Evolutionary conservation across 1,140 invertebrate species (phyloP).

Genomic region (Caenorhabditis latens): DNA sequence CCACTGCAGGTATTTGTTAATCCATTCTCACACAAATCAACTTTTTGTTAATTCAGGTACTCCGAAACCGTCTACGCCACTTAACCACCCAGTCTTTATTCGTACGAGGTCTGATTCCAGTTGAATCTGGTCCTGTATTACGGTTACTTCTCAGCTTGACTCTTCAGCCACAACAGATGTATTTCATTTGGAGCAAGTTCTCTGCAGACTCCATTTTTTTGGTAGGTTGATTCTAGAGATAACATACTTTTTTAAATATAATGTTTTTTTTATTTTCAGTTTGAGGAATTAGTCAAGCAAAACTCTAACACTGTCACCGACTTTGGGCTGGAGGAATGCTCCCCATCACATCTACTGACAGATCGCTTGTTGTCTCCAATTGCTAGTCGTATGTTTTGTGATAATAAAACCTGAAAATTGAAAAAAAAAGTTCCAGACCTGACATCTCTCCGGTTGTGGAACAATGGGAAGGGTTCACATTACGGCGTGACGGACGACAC

Average conservation of each 20-base stretch:
- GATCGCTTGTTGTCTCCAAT: conserved; percentile 33
- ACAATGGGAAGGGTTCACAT: conserved; percentile 44
- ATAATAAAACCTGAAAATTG: neutral
- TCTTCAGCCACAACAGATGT: conserved; percentile 47
- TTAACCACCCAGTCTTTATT: conserved; percentile 32
- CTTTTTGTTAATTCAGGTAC: neutral
- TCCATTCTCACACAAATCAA: neutral
- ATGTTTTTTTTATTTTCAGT: neutral
- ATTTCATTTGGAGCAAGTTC: conserved; percentile 58
- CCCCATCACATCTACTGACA: conserved; percentile 37
- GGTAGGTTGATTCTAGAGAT: conserved; percentile 28
- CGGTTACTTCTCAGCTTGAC: neutral
- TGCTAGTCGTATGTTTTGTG: neutral
- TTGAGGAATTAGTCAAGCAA: conserved; percentile 26
- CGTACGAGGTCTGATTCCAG: conserved; percentile 54
- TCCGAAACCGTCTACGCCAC: conserved; percentile 49
- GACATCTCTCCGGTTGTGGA: conserved; percentile 10
- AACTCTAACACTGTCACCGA: conserved; percentile 5
- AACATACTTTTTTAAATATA: too few species aligned
- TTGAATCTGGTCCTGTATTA: conserved; percentile 42
- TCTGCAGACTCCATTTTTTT: conserved; percentile 11
- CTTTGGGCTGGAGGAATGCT: conserved; percentile 52
- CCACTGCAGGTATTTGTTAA: conserved; percentile 24
- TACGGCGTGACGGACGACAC: conserved; percentile 30
- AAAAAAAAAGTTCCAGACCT: neutral